phyloP scores from a whole-genome alignment of 2,797 vertebrate genomes.

The Xenentodon cancila region DNA sequence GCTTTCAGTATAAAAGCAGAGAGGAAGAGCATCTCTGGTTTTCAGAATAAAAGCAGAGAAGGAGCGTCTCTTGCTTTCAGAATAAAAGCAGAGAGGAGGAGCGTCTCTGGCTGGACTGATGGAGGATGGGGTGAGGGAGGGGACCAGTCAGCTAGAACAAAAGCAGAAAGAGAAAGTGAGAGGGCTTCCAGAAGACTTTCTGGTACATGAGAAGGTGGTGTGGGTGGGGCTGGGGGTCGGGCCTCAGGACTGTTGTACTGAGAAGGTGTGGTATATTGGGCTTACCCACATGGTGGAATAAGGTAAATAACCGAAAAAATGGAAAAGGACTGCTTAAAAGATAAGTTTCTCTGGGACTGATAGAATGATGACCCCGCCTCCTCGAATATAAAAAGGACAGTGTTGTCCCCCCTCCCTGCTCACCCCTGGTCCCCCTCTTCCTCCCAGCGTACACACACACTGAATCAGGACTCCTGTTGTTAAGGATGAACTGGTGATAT shows the following conservation, averaged over 20 bases:
- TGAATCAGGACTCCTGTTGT: slow-evolving; percentile 47
- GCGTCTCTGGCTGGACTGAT: slow-evolving; percentile 57
- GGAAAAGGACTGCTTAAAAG: slow-evolving; percentile 12
- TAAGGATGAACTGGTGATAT: slow-evolving; percentile 19
- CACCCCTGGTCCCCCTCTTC: neutral
- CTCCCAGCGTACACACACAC: slow-evolving; percentile 39
- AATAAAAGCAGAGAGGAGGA: slow-evolving; percentile 39
- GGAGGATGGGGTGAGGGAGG: slow-evolving; percentile 18
- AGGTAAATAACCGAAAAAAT: neutral
- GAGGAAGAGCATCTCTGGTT: no score
- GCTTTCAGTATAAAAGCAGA: slow-evolving; percentile 58
- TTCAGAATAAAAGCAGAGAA: slow-evolving; percentile 19
- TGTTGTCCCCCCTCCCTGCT: neutral
- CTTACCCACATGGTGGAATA: neutral
- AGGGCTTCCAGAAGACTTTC: slow-evolving; percentile 34
- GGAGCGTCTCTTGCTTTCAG: no score
- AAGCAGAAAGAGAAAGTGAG: slow-evolving; percentile 17
- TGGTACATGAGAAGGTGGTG: slow-evolving; percentile 29
- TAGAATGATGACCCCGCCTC: slow-evolving; percentile 6
- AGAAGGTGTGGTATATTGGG: slow-evolving; percentile 22
- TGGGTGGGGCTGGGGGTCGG: slow-evolving; percentile 26
- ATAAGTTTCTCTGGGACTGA: slow-evolving; percentile 43
- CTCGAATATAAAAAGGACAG: slow-evolving; percentile 41
- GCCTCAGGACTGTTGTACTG: slow-evolving; percentile 26
- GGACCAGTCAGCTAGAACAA: slow-evolving; percentile 30